These are phyloP conservation scores for Sula dactylatra DNA, from an alignment of 2,113 vertebrate species.

Conservation along the genomic window DNA sequence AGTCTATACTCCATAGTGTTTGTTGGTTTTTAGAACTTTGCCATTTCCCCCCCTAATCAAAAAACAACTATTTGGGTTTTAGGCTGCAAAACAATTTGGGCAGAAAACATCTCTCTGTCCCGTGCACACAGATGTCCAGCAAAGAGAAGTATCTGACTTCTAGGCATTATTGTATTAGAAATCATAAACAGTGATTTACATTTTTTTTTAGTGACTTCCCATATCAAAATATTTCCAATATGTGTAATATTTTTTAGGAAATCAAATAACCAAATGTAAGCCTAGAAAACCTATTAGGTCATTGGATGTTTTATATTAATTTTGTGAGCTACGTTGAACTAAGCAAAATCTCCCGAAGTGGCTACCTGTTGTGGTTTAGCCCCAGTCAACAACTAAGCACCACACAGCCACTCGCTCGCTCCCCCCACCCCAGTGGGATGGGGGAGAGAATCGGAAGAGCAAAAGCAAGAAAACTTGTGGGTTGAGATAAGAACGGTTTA, in stretches of 20 bases:
- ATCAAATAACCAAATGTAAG: neutral
- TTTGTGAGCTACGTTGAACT: neutral
- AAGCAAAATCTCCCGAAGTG: neutral
- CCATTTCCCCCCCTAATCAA: neutral
- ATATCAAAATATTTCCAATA: neutral
- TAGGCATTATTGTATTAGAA: neutral
- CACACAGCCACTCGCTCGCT: no score
- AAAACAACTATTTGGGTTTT: neutral
- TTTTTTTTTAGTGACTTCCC: neutral
- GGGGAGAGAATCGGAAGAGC: no score
- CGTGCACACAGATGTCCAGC: neutral
- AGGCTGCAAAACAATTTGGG: neutral
- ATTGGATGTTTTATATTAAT: neutral
- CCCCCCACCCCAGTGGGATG: no score
- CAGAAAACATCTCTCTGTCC: neutral
- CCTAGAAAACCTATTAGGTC: neutral
- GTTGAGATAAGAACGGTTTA: no score
- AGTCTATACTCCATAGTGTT: neutral
- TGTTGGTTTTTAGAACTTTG: neutral
- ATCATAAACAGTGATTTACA: neutral
- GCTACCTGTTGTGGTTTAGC: no score
- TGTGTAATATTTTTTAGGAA: neutral
- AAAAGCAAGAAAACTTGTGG: no score
- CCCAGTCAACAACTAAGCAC: no score
- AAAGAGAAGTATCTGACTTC: neutral